These are phyloP conservation scores for Cylas formicarius DNA, from an alignment of 1,140 invertebrate genomes.

Conservation along the genomic window DNA sequence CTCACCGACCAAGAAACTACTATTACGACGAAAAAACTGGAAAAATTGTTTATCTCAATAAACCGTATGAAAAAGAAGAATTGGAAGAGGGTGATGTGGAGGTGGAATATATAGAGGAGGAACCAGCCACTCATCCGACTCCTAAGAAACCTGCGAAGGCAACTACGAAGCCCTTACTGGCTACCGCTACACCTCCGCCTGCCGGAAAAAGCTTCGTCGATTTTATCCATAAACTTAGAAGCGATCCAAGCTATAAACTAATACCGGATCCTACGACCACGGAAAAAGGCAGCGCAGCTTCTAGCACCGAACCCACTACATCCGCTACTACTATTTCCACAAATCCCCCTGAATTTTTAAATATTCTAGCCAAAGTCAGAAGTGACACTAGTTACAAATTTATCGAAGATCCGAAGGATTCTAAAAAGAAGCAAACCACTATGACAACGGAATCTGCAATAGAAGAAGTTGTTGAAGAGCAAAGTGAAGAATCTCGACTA, in stretches of 20 bases:
- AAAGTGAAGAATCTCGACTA: constrained; percentile 18
- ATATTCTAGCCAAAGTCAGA: constrained; percentile 32
- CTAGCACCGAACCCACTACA: constrained; percentile 15
- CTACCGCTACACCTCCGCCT: constrained; percentile 22
- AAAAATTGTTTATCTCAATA: constrained; percentile 35
- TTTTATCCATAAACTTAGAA: constrained; percentile 31
- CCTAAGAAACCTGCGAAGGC: constrained; percentile 17
- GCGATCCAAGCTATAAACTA: constrained; percentile 27
- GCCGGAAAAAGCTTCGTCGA: constrained; percentile 35
- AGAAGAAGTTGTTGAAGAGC: constrained; percentile 24
- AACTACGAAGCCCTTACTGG: constrained; percentile 21
- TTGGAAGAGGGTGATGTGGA: constrained; percentile 13
- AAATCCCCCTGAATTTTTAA: constrained; percentile 34
- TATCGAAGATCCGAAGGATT: constrained; percentile 31
- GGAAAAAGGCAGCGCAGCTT: constrained; percentile 16
- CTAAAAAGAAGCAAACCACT: constrained; percentile 16
- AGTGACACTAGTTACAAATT: constrained; percentile 29
- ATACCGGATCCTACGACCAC: constrained; percentile 34
- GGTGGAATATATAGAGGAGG: constrained; percentile 29
- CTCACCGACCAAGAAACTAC: constrained; percentile 36
- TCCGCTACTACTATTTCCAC: constrained; percentile 23
- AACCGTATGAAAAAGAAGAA: constrained; percentile 13
- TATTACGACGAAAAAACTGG: constrained; percentile 38
- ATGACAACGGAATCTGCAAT: constrained; percentile 18
- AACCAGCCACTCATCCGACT: constrained; percentile 19